Conservation (phyloP, 2,797 vertebrate genomes). For the Melanogrammus aeglefinus region DNA sequence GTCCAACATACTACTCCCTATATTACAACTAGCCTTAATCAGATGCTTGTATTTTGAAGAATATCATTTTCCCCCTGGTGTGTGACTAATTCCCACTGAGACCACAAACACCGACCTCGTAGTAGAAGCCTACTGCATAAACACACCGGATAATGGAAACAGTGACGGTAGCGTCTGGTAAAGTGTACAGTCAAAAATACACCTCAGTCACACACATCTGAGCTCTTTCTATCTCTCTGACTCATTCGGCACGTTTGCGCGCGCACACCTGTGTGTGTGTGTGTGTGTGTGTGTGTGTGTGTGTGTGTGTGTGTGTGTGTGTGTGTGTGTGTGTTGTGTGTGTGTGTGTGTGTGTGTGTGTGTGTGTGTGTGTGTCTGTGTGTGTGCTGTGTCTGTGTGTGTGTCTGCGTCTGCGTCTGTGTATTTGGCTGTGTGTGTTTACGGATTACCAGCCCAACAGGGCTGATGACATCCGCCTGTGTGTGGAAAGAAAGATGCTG, state of each 20-base stretch:
- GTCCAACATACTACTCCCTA: not conserved
- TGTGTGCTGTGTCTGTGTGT: not conserved
- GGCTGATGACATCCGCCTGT: conserved; percentile 41
- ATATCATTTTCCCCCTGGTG: not conserved
- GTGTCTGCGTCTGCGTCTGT: not conserved
- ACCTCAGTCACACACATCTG: conserved; percentile 49
- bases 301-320: not conserved
- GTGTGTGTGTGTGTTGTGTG: not conserved
- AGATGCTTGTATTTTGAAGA: not conserved
- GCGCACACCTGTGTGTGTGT: not conserved
- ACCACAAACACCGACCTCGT: not conserved
- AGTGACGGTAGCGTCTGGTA: not conserved
- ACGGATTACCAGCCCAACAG: conserved; percentile 33
- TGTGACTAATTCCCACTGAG: conserved; percentile 1
- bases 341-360: conserved; percentile 13
- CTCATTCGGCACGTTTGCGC: conserved; percentile 33
- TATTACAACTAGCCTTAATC: not conserved
- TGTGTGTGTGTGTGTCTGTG: conserved; percentile 22
- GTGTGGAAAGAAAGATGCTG: conserved; percentile 47
- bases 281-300: conserved; percentile 23
- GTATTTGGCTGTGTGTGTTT: conserved; percentile 26
- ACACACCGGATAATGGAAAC: not conserved
- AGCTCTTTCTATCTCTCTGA: conserved; percentile 44
- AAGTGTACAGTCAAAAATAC: not conserved
- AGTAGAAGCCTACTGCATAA: not conserved